Evolutionary conservation across 2,113 vertebrate species (phyloP), one percentile per base, ranked within the genome.

Genomic region (Speoplatyrhinus poulsoni): DNA sequence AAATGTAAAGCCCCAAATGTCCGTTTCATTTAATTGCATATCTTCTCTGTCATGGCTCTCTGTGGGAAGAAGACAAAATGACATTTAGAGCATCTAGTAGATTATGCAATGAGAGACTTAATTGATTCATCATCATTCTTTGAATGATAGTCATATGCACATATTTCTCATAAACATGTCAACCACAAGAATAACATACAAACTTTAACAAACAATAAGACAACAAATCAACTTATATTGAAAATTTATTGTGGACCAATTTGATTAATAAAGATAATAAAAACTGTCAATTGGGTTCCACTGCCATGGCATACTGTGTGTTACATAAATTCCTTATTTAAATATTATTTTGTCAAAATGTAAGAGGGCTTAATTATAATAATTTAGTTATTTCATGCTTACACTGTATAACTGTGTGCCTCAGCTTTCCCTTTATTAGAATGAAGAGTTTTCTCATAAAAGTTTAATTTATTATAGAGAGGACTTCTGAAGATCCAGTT

Each of bases 11-110:
- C 70, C 69, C 56, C 2, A 58, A 82, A 82, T 69, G 67, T 88
- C 79, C 73, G 65, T 67, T 94, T 84, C 93, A 73, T 92, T 95
- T 89, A 98, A 83, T 94, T 94, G 86, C 96, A 98, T 85, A 97
- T 98, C 58, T 93, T 92, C 82, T 98, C 95, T 65, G 95, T 97
- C 95, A 96, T 97, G 89, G 93, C 94, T 89, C 85, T 96, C 96
- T 97, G 93, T 60, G 70, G 83, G 76, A 79, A 88, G 71, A 80
- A 84, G 66, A 90, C 41, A 85, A 49, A 82, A 3, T 0, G 55
- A 76, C 33, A 11, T 79, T 61, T 48, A 75, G 69, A 49, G 46
- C n/a, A 60, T 62, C 9, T 56, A 58, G 48, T 47, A 61, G 8
- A 33, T 50, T n/a, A 26, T 15, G 13, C 60, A 16, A 9, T 3